A percentile compares a stretch with the other conserved stretches of the same genome.
These are phyloP conservation scores for Diadophis punctatus DNA, from an alignment of 2,113 vertebrate species.

Conservation along the genomic window DNA sequence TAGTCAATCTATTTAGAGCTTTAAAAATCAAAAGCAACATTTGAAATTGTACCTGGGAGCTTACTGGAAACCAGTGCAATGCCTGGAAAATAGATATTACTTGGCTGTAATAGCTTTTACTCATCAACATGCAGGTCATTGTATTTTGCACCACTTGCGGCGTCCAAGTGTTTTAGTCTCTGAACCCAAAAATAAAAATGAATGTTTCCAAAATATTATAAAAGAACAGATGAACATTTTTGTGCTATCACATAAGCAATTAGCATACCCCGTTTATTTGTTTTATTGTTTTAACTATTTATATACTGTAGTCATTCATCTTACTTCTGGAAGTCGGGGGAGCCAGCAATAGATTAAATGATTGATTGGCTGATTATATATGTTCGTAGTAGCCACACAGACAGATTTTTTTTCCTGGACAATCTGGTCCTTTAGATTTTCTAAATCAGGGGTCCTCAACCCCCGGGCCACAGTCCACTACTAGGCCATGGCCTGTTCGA, in stretches of 20 bases:
- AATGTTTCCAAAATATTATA: background rate
- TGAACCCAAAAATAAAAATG: background rate
- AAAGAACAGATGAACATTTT: background rate
- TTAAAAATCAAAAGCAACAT: background rate
- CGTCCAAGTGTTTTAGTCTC: background rate
- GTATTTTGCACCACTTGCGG: background rate
- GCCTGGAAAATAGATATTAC: background rate
- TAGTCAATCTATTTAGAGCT: background rate
- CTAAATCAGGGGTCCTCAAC: background rate
- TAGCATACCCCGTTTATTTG: background rate
- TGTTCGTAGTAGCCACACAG: background rate
- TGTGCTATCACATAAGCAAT: background rate
- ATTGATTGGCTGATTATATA: background rate
- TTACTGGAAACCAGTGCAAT: background rate
- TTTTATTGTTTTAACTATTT: background rate
- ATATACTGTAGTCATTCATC: background rate
- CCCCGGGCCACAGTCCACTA: too few relatives aligned
- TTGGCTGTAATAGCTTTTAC: background rate
- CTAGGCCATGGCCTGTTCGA: too few relatives aligned
- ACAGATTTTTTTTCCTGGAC: background rate
- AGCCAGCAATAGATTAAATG: background rate
- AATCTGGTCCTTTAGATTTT: background rate
- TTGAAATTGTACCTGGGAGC: background rate
- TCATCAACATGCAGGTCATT: background rate
- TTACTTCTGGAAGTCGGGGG: background rate